Conservation (phyloP, 2,888 invertebrate genomes). For the Drosophila bunnanda region DNA sequence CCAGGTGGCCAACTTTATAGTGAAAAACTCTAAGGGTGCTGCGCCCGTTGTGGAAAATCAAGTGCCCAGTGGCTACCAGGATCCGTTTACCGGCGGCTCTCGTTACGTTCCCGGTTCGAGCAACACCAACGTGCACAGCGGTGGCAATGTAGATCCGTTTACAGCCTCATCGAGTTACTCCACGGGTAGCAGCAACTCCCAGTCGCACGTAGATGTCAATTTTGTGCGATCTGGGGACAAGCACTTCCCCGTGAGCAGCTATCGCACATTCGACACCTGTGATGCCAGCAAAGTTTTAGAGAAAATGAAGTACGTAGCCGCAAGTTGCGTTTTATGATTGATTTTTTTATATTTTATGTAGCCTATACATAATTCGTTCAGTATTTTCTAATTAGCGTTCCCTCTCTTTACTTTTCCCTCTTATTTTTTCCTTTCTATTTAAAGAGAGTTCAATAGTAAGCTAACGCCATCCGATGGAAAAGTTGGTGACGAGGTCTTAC, state of each 20-base stretch:
- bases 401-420: neutral
- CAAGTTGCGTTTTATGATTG: neutral
- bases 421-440: constrained; percentile 7
- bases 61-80: constrained; percentile 85
- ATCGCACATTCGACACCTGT: constrained; percentile 91
- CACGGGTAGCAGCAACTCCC: constrained; percentile 83
- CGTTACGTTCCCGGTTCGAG: constrained; percentile 88
- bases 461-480: constrained; percentile 64
- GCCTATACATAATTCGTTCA: neutral
- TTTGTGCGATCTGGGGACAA: constrained; percentile 74
- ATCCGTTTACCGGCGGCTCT: constrained; percentile 89
- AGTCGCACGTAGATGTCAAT: constrained; percentile 71
- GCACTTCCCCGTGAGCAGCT: constrained; percentile 85
- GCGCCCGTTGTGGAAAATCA: constrained; percentile 40
- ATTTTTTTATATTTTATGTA: neutral
- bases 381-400: neutral
- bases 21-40: constrained; percentile 88
- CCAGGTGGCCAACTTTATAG: constrained; percentile 96
- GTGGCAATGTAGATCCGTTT: constrained; percentile 87
- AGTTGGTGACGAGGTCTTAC: constrained; percentile 77
- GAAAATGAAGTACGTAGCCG: constrained; percentile 86
- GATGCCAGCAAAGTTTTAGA: constrained; percentile 90
- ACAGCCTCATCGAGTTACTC: constrained; percentile 90
- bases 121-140: constrained; percentile 68
- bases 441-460: constrained; percentile 89